Percentiles rank a stretch among this genome's conserved stretches.
phyloP scores from a whole-genome alignment of 1,140 invertebrate species.

The Pachypsylla venusta region DNA sequence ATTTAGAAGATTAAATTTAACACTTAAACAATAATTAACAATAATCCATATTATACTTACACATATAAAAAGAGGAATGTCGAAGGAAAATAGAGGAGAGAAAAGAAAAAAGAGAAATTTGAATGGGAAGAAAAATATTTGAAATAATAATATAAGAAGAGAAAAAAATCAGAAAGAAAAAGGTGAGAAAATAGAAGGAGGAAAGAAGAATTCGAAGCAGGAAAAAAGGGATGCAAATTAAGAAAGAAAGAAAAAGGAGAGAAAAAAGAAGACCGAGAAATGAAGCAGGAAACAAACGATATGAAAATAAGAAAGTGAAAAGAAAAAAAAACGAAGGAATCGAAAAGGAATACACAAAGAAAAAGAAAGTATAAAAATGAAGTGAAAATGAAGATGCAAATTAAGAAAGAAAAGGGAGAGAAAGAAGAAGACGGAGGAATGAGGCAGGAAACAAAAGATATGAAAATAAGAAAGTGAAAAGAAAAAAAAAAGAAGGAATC shows the following conservation, averaged over 20 bases:
- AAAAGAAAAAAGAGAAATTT: constrained; percentile 2
- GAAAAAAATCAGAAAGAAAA: background rate
- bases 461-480: background rate
- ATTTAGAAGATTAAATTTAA: too few relatives aligned
- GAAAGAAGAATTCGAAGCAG: background rate
- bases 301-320: background rate
- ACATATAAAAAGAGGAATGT: too few relatives aligned
- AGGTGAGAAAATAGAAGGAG: background rate
- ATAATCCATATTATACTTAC: too few relatives aligned
- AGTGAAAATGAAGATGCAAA: too few relatives aligned
- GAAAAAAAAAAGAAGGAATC: background rate
- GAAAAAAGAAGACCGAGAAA: background rate
- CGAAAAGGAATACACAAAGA: background rate
- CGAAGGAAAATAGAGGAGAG: constrained; percentile 1
- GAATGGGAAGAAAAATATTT: background rate
- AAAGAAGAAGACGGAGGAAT: background rate
- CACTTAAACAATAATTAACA: too few relatives aligned
- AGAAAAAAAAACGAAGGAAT: background rate
- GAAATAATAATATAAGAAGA: background rate
- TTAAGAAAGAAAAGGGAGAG: too few relatives aligned
- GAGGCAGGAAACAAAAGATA: background rate
- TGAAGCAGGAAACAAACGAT: background rate
- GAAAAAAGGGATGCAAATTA: background rate
- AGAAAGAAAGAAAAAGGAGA: background rate
- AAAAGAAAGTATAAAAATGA: background rate